These are phyloP conservation scores for Sebastes fasciatus DNA, from an alignment of 2,113 vertebrate genomes.

Conservation along the genomic window DNA sequence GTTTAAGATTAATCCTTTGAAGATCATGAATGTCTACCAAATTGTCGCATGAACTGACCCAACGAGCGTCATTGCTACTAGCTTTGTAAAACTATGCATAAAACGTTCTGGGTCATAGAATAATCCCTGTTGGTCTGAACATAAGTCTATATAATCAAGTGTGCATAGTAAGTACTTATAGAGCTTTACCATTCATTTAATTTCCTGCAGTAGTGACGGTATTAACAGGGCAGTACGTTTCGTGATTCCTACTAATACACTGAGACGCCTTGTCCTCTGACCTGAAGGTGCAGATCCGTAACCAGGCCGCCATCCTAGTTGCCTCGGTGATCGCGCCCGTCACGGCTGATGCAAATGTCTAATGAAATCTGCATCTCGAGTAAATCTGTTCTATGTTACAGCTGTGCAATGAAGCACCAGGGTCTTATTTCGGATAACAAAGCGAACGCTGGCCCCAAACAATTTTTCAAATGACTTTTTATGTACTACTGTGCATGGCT, in stretches of 20 bases:
- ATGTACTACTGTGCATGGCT: neutral
- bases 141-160: conserved; percentile 2
- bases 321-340: conserved; percentile 28
- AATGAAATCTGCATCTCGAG: conserved; percentile 21
- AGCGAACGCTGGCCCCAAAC: neutral
- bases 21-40: neutral
- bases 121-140: conserved; percentile 19
- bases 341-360: conserved; percentile 9
- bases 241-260: conserved; percentile 34
- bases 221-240: conserved; percentile 42
- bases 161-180: neutral
- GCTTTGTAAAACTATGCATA: neutral
- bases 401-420: neutral
- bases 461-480: neutral
- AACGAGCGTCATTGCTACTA: neutral
- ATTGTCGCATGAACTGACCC: neutral
- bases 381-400: conserved; percentile 40
- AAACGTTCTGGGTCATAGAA: neutral
- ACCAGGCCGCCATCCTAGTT: conserved; percentile 39
- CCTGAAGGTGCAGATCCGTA: conserved; percentile 32
- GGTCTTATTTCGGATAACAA: neutral
- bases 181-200: conserved; percentile 31
- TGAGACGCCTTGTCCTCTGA: conserved; percentile 32
- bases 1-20: neutral
- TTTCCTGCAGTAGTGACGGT: conserved; percentile 11